These are phyloP conservation scores for Rhinophrynus dorsalis DNA, from an alignment of 2,797 vertebrate genomes.

Conservation along the genomic window DNA sequence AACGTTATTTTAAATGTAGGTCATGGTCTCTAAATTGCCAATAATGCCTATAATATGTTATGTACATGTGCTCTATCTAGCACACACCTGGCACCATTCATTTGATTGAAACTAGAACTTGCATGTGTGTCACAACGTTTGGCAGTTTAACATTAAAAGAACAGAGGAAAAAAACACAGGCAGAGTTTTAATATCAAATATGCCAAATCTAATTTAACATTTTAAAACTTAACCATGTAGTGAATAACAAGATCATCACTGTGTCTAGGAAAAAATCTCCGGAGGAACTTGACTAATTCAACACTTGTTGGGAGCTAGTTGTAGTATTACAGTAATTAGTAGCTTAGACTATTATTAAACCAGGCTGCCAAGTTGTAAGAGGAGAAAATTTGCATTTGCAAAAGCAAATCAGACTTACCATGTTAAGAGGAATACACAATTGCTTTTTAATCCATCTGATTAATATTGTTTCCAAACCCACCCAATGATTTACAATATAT, in stretches of 20 bases:
- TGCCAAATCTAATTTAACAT: conserved; percentile 49
- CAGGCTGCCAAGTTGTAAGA: conserved; percentile 41
- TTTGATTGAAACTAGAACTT: conserved; percentile 34
- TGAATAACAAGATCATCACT: conserved; percentile 47
- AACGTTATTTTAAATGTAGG: no score
- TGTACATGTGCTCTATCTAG: conserved; percentile 17
- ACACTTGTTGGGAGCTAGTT: conserved; percentile 43
- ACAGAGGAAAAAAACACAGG: conserved; percentile 25
- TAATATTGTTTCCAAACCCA: conserved; percentile 14
- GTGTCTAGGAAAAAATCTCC: conserved; percentile 36
- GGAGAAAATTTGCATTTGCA: conserved; percentile 44
- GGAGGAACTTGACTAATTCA: conserved; percentile 44
- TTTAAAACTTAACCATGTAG: conserved; percentile 41
- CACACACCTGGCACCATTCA: conserved; percentile 22
- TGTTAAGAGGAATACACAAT: conserved; percentile 25
- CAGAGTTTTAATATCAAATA: conserved; percentile 38
- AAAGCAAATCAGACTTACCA: conserved; percentile 40
- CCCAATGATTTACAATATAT: no score
- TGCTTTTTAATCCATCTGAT: conserved; percentile 23
- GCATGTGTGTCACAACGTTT: conserved; percentile 35
- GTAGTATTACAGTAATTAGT: conserved; percentile 48
- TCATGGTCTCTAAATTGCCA: no score
- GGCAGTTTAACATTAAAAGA: conserved; percentile 41
- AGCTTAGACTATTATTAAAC: conserved; percentile 50
- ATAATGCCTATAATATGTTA: conserved; percentile 22